These are phyloP conservation scores for Aviceda subcristata DNA, from an alignment of 2,113 vertebrate species.

Conservation along the genomic window DNA sequence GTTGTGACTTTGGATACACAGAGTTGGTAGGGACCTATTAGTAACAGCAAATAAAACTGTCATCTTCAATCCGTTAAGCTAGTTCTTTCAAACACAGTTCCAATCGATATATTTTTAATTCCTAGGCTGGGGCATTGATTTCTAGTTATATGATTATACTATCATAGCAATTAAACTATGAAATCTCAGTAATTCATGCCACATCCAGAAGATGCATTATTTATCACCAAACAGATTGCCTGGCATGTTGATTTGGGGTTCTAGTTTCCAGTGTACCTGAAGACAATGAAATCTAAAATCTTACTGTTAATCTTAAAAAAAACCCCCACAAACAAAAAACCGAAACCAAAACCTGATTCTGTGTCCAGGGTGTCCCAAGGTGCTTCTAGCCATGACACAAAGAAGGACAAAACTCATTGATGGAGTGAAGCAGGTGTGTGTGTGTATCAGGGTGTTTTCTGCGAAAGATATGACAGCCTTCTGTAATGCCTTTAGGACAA, in stretches of 20 bases:
- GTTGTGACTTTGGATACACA: neutral
- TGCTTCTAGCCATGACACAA: neutral
- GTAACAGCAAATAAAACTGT: neutral
- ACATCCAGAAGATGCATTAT: neutral
- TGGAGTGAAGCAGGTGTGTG: neutral
- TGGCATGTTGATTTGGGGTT: neutral
- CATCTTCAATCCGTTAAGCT: neutral
- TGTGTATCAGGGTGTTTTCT: neutral
- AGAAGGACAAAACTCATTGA: neutral
- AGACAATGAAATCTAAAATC: neutral
- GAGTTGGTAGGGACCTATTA: neutral
- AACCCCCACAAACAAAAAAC: too few relatives aligned
- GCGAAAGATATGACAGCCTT: neutral
- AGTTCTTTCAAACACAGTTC: neutral
- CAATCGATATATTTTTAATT: neutral
- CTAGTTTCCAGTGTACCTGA: neutral
- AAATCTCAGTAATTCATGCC: neutral
- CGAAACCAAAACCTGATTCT: neutral
- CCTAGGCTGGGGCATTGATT: neutral
- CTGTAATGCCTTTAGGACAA: neutral
- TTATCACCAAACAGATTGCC: neutral
- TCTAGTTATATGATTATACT: neutral
- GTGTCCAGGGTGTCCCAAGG: neutral
- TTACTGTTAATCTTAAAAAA: neutral
- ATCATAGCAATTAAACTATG: neutral